Evolutionary conservation across 2,113 vertebrate genomes (phyloP).

Genomic region (Odontophorus gujanensis): DNA sequence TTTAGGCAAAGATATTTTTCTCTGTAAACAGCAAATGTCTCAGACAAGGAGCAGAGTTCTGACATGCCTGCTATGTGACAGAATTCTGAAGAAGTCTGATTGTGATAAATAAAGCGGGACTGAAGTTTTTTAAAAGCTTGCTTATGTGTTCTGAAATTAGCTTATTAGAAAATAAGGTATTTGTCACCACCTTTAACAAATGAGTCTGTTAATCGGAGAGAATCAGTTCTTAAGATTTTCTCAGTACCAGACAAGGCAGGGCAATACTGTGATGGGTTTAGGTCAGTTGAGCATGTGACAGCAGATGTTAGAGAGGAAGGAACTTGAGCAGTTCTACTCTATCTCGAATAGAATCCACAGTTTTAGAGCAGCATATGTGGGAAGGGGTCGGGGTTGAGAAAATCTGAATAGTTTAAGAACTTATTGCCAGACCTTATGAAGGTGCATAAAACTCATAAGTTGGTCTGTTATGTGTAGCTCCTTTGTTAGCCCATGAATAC

Average conservation of each 20-base stretch:
- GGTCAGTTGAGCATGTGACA: neutral
- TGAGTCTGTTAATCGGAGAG: neutral
- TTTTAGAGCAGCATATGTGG: neutral
- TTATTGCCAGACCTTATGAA: neutral
- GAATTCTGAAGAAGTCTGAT: conserved; percentile 16
- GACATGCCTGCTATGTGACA: neutral
- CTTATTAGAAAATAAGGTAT: neutral
- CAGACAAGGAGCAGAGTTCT: conserved; percentile 5
- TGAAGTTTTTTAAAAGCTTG: neutral
- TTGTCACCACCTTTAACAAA: neutral
- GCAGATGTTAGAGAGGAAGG: neutral
- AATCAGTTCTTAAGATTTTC: neutral
- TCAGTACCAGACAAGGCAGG: neutral
- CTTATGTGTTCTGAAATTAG: neutral
- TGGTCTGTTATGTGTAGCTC: neutral
- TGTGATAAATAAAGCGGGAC: neutral
- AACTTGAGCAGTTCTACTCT: neutral
- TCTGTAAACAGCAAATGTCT: conserved; percentile 53
- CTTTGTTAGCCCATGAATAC: neutral
- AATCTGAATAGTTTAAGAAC: neutral
- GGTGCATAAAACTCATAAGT: neutral
- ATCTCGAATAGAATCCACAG: neutral
- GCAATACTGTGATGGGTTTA: neutral
- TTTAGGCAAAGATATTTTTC: conserved; percentile 33
- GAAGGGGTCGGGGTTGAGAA: neutral